Evolutionary conservation across 2,797 vertebrate genomes (phyloP).

Genomic region (Phataginus tricuspis): DNA sequence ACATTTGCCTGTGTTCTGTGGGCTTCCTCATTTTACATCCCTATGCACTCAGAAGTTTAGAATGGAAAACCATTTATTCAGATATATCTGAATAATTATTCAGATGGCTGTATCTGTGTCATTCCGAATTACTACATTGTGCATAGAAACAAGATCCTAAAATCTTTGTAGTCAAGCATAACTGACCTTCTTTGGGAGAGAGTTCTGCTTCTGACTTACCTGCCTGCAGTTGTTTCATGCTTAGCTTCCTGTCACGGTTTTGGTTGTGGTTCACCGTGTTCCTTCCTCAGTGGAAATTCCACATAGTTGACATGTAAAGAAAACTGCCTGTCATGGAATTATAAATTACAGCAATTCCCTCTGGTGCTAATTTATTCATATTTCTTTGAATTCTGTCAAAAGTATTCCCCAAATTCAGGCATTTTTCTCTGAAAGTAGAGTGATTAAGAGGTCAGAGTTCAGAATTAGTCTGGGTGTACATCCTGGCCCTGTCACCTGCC

Average conservation of each 20-base stretch:
- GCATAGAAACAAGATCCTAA: neutral
- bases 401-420: neutral
- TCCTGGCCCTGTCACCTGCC: neutral
- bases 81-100: neutral
- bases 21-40: neutral
- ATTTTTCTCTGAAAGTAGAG: neutral
- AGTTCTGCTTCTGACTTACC: neutral
- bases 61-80: neutral
- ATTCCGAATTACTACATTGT: slow-evolving; percentile 13
- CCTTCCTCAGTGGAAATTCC: neutral
- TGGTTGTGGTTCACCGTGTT: neutral
- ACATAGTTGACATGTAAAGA: neutral
- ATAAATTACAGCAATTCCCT: neutral
- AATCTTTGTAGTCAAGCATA: neutral
- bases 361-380: neutral
- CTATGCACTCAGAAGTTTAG: neutral
- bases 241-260: neutral
- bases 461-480: neutral
- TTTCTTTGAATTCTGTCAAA: neutral
- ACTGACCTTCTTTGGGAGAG: neutral
- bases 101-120: neutral
- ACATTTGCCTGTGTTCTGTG: neutral
- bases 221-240: neutral
- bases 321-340: neutral
- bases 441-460: neutral